phyloP scores from a whole-genome alignment of 2,113 vertebrate species.

The Charadrius vociferus region DNA sequence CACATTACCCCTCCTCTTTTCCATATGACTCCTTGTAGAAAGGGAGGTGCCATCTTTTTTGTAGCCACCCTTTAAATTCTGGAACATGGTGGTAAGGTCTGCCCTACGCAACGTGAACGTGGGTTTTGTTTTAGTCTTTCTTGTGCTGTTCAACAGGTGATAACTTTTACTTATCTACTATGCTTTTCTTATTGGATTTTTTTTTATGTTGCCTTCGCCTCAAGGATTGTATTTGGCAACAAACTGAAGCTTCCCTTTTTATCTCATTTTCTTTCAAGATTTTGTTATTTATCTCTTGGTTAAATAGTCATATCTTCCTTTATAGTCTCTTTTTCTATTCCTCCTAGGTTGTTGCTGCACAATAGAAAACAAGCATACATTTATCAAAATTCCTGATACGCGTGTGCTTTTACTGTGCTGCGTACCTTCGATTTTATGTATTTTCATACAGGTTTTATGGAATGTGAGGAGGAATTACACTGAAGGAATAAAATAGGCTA shows the following conservation, averaged over 20 bases:
- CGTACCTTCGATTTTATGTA: neutral
- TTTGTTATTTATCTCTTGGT: neutral
- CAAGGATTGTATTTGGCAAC: neutral
- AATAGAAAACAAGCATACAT: neutral
- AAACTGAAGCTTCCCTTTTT: neutral
- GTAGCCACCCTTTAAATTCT: neutral
- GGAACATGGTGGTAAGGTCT: neutral
- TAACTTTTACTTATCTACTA: neutral
- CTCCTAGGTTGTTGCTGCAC: neutral
- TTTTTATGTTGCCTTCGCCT: neutral
- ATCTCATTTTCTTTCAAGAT: neutral
- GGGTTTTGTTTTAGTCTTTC: neutral
- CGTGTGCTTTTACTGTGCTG: neutral
- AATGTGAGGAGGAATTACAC: neutral
- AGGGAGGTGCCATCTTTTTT: neutral
- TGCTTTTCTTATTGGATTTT: neutral
- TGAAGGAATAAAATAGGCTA: neutral
- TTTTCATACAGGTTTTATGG: neutral
- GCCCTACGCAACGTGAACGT: neutral
- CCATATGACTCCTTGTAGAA: neutral
- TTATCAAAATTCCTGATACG: neutral
- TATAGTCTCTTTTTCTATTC: neutral
- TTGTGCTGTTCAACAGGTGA: neutral
- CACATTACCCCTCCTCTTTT: neutral
- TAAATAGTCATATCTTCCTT: neutral